Base-by-base conservation (phyloP, 2,797 vertebrate species). In the Xenentodon cancila region DNA sequence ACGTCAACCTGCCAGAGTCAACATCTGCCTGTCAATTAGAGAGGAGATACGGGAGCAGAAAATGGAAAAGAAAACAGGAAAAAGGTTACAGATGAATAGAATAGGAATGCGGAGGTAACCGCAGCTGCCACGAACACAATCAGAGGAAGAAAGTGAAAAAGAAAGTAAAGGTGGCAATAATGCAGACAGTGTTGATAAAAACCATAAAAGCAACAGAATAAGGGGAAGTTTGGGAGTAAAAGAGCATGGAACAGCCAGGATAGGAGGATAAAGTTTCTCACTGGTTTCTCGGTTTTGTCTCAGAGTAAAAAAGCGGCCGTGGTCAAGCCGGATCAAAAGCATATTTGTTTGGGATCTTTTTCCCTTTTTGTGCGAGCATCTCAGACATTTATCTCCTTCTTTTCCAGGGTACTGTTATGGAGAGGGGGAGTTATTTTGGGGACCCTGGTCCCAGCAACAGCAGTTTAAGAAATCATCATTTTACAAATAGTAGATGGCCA, bases 261-360 rank as follows among this genome's bases (percentile, higher is more conserved):
- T 62, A 71, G 78, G 76, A 76, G 81, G 76, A 81, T 81, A 82
- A 84, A 83, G 75, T 78, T 65, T 74, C 72, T 74, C 74, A 78
- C 82, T 70, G 73, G 66, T 25, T 25, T 25, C 25, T 25, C 25
- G 70, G 55, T 44, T 71, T 47, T 9, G n/a, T 57, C 48, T 59
- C 13, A 46, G 15, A 46, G 34, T 37, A 37, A 50, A 62, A 73
- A 25, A 75, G 62, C 25, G 62, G 30, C 44, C 0, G 3, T 0
- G 2, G 53, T 55, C 64, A 46, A 52, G 60, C 11, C 53, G 34
- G 37, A 60, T 60, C 47, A 64, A 54, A 68, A 25, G 5, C 9
- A 30, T 43, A 25, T 25, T 25, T n/a, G 50, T 51, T 77, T 56
- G 18, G 27, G 70, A 40, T 18, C 44, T 7, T 27, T 22, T 52